These are phyloP conservation scores for Aplocera efformata DNA, from an alignment of 2,888 invertebrate genomes.

Conservation along the genomic window DNA sequence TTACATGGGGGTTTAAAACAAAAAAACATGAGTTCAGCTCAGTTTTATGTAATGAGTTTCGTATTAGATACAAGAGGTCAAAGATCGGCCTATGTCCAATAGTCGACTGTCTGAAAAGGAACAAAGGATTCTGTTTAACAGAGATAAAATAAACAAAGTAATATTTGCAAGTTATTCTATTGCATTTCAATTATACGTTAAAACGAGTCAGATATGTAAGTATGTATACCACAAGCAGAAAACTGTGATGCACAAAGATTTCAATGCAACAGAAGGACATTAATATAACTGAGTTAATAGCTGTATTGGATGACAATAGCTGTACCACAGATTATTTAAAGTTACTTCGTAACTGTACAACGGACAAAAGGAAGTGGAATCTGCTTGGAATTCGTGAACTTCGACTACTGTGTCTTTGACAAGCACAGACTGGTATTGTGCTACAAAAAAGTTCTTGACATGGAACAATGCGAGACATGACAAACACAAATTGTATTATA, in stretches of 20 bases:
- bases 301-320: slow-evolving; percentile 53
- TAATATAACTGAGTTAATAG: slow-evolving; percentile 59
- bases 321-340: too few relatives aligned
- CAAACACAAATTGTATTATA: too few relatives aligned
- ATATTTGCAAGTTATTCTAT: too few relatives aligned
- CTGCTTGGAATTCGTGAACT: slow-evolving; percentile 18
- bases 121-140: too few relatives aligned
- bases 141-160: too few relatives aligned
- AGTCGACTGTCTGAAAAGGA: too few relatives aligned
- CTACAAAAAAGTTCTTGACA: neutral
- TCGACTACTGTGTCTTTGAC: slow-evolving; percentile 7
- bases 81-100: too few relatives aligned
- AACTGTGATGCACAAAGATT: too few relatives aligned
- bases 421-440: slow-evolving; percentile 1
- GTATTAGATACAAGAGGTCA: too few relatives aligned
- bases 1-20: slow-evolving; percentile 12
- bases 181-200: slow-evolving; percentile 18
- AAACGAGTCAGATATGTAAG: neutral
- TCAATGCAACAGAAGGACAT: slow-evolving; percentile 21
- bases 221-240: too few relatives aligned
- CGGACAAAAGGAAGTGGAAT: slow-evolving; percentile 41
- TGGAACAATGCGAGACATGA: neutral
- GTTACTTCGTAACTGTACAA: too few relatives aligned
- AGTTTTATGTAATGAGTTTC: too few relatives aligned
- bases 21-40: slow-evolving; percentile 3